Evolutionary conservation across 2,797 vertebrate species (phyloP).

Genomic region (Acrossocheilus fasciatus): DNA sequence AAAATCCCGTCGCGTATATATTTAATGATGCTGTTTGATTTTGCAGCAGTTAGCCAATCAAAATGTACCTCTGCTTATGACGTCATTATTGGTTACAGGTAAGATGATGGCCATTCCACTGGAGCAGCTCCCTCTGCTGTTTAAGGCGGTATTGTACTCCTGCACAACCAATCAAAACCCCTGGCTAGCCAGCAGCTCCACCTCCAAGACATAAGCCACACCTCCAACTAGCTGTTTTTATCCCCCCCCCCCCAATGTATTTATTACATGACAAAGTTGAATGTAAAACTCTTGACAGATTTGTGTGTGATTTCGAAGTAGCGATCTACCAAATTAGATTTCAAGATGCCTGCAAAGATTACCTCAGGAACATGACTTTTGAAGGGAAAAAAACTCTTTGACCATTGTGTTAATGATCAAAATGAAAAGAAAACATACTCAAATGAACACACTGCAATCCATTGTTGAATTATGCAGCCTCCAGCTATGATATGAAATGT

Average conservation of each 20-base stretch:
- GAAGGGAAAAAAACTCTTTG: neutral
- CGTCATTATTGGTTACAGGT: conserved; percentile 77
- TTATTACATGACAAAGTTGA: conserved; percentile 99
- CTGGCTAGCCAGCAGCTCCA: conserved; percentile 72
- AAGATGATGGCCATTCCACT: conserved; percentile 96
- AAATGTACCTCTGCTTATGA: neutral
- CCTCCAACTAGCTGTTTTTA: conserved; percentile 79
- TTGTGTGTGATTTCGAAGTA: conserved; percentile 6
- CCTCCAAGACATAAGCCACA: conserved; percentile 70
- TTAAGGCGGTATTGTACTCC: conserved; percentile 98
- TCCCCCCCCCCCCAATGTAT: conserved; percentile 88
- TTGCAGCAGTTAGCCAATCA: neutral
- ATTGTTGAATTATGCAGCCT: conserved; percentile 35
- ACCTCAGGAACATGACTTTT: conserved; percentile 5
- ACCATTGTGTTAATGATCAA: neutral
- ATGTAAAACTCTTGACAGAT: conserved; percentile 81
- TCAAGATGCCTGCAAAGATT: conserved; percentile 7
- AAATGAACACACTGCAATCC: neutral
- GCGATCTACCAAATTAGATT: conserved; percentile 2
- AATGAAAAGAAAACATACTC: neutral
- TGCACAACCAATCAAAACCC: conserved; percentile 92
- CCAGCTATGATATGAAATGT: conserved; percentile 21
- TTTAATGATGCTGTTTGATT: neutral
- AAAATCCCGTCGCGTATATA: neutral
- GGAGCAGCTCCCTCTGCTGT: conserved; percentile 97